These are phyloP conservation scores for Yasuhikotakia modesta DNA, from an alignment of 2,797 vertebrate genomes.

Conservation along the genomic window DNA sequence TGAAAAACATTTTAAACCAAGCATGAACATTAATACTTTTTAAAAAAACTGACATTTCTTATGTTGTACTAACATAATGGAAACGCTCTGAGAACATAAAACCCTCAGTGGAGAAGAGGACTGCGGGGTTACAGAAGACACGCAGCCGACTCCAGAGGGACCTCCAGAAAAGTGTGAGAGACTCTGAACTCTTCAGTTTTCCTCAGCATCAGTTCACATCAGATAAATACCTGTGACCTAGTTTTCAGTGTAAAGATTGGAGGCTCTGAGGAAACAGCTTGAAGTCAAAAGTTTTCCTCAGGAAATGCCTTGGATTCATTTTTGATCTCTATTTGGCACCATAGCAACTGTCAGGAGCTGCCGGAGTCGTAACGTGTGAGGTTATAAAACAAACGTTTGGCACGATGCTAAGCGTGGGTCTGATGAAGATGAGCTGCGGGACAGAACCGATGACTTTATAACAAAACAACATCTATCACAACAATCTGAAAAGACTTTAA, in stretches of 20 bases:
- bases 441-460: slow-evolving; percentile 51
- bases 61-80: too few species aligned
- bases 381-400: slow-evolving; percentile 67
- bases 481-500: not conserved
- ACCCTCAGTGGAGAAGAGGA: too few species aligned
- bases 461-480: not conserved
- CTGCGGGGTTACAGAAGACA: too few species aligned
- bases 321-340: slow-evolving; percentile 67
- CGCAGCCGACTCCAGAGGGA: not conserved
- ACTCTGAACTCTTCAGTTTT: not conserved
- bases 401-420: slow-evolving; percentile 64
- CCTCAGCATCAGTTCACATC: slow-evolving; percentile 1
- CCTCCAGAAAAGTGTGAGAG: not conserved
- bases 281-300: slow-evolving; percentile 56
- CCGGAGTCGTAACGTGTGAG: slow-evolving; percentile 64
- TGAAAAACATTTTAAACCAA: too few species aligned
- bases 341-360: slow-evolving; percentile 72
- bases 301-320: slow-evolving; percentile 52
- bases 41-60: too few species aligned
- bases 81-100: too few species aligned
- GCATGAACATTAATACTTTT: too few species aligned
- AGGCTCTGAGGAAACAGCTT: slow-evolving; percentile 42
- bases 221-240: slow-evolving; percentile 44
- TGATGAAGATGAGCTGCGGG: slow-evolving; percentile 64
- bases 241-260: slow-evolving; percentile 20